A percentile compares a stretch with the other conserved stretches of the same genome.
phyloP scores from a whole-genome alignment of 1,140 invertebrate species.

The Hyphantria cunea region DNA sequence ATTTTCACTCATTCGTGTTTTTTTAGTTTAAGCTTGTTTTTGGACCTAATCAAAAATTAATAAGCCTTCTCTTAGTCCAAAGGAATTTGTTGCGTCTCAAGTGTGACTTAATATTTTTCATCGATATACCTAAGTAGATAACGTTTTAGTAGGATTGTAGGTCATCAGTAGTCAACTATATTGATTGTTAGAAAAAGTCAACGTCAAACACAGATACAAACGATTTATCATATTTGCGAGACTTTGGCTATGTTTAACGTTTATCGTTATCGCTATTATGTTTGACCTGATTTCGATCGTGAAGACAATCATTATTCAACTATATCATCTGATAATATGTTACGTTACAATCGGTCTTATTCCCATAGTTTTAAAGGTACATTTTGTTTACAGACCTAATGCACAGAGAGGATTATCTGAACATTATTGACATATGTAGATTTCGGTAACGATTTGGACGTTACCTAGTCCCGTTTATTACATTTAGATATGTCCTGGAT shows the following conservation, averaged over 20 bases:
- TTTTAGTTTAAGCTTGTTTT: no score
- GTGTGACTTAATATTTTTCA: no score
- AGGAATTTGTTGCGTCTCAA: no score
- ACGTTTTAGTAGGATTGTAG: no score
- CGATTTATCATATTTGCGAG: slow-evolving; percentile 11
- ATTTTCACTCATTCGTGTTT: no score
- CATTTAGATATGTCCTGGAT: slow-evolving; percentile 41
- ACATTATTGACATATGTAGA: slow-evolving; percentile 47
- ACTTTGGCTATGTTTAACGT: slow-evolving; percentile 22
- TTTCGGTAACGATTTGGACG: slow-evolving; percentile 36
- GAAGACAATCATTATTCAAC: slow-evolving; percentile 52
- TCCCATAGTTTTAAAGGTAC: slow-evolving; percentile 34
- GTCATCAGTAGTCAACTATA: no score
- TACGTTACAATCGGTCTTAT: slow-evolving; percentile 35
- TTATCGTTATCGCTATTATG: slow-evolving; percentile 43
- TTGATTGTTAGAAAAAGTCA: not conserved
- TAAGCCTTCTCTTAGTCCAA: no score
- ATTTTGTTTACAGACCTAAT: slow-evolving; percentile 28
- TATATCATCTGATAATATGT: slow-evolving; percentile 50
- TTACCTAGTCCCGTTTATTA: slow-evolving; percentile 43
- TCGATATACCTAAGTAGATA: no score
- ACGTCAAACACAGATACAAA: not conserved
- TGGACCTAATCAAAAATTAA: no score
- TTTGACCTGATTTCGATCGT: slow-evolving; percentile 65
- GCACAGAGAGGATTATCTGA: slow-evolving; percentile 29